Evolutionary conservation across 2,888 invertebrate genomes (phyloP), one percentile per base, ranked within the genome.

Genomic region (Oligia latruncula): DNA sequence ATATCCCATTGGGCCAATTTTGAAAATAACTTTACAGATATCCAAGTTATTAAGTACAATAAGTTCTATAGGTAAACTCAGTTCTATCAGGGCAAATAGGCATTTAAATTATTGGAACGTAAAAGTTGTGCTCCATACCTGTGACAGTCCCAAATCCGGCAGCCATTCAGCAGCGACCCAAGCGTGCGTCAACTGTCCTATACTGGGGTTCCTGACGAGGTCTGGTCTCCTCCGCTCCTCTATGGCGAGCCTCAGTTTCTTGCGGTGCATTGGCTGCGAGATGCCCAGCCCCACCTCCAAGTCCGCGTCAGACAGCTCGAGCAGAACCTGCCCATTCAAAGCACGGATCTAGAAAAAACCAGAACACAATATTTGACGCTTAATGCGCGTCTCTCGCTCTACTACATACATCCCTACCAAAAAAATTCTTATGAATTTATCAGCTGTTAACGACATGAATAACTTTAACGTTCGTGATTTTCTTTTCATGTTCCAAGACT

Each of bases 81-180:
- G 4, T 46, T 58, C 13, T 52, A 35, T 1, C 11, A 49, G 23
- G 15, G 23, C 5, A 35, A 46, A 4, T 5, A 8, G 9, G 23
- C 4, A 11, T n/a, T n/a, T 4, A 58, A 58, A 4, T 58, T 58
- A 58, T 23, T 11, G 11, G 4, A 1, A 13, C 6, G 6, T 9
- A 17, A 23, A 43, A 35, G 29, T 20, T 20, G n/a, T 40, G 43
- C 3, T 17, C 4, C 68, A 79, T 91, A 98, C 98, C 97, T 98
- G 98, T 17, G 99, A 98, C 78, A 99, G 96, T 79, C 99, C 99
- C 74, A 99, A 97, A 93, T 99, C 99, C 1, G 99, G 98, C 88
- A 99, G 95, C 99, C 99, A 99, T 93, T 99, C 99, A 74, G 98
- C 98, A 52, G 99, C 98, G 58, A 99, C 99, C 99, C 99, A 99